phyloP scores from a whole-genome alignment of 2,888 invertebrate species.

The Chrysodeixis includens region DNA sequence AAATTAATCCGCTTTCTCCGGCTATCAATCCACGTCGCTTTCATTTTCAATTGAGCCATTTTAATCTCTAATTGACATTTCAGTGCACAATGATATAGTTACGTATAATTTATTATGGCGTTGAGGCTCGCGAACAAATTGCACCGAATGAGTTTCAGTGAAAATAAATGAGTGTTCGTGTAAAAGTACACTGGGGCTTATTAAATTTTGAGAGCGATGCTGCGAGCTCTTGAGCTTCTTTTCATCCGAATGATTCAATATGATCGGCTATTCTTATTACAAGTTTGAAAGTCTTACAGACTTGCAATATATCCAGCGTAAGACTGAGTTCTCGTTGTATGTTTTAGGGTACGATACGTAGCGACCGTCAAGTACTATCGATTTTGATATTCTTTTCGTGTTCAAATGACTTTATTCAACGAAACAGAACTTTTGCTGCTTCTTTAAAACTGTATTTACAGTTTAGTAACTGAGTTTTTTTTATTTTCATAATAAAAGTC shows the following conservation, averaged over 20 bases:
- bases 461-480: background rate
- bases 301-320: background rate
- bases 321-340: background rate
- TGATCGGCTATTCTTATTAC: conserved; percentile 11
- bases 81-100: conserved; percentile 70
- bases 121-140: conserved; percentile 52
- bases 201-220: conserved; percentile 44
- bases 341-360: background rate
- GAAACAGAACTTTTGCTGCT: conserved; percentile 3
- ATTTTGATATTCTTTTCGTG: background rate
- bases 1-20: conserved; percentile 73
- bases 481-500: conserved; percentile 13
- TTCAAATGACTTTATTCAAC: conserved; percentile 9
- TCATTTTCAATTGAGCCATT: conserved; percentile 73
- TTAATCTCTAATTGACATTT: conserved; percentile 82
- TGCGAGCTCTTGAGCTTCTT: conserved; percentile 44
- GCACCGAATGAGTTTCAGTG: conserved; percentile 50
- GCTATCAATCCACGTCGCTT: conserved; percentile 73
- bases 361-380: background rate
- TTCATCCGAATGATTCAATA: conserved; percentile 21
- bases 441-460: conserved; percentile 8
- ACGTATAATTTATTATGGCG: conserved; percentile 67
- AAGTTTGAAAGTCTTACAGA: conserved; percentile 11
- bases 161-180: conserved; percentile 48
- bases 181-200: conserved; percentile 44